Evolutionary conservation across 2,113 vertebrate species (phyloP).

Genomic region (Mirounga angustirostris): DNA sequence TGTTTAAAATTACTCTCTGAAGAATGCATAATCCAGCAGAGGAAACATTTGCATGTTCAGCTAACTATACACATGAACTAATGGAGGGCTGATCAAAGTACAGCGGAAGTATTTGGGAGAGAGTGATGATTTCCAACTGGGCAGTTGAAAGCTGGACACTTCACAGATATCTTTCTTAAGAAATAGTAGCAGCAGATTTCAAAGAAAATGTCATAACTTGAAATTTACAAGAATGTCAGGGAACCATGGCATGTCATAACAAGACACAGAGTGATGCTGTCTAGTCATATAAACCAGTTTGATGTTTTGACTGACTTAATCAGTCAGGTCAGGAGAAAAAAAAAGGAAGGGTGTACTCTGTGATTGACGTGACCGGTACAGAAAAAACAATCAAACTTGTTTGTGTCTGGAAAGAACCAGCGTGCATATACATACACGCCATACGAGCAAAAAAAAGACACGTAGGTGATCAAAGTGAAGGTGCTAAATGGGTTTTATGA

Average conservation of each 20-base stretch:
- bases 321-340: slow-evolving; percentile 49
- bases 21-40: slow-evolving; percentile 14
- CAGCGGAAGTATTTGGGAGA: background rate
- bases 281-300: slow-evolving; percentile 17
- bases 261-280: slow-evolving; percentile 59
- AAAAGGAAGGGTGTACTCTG: background rate
- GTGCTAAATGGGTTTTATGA: background rate
- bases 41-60: background rate
- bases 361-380: background rate
- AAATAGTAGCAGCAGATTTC: slow-evolving; percentile 74
- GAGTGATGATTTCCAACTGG: background rate
- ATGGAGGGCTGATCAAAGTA: slow-evolving; percentile 40
- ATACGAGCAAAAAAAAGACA: background rate
- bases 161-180: slow-evolving; percentile 65
- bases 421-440: background rate
- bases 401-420: background rate
- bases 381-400: slow-evolving; percentile 9
- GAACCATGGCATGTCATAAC: slow-evolving; percentile 44
- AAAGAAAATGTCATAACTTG: slow-evolving; percentile 74
- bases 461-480: background rate
- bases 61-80: background rate
- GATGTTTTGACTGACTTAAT: slow-evolving; percentile 65
- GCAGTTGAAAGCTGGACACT: slow-evolving; percentile 47
- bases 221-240: slow-evolving; percentile 65
- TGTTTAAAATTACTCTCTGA: background rate